These are phyloP conservation scores for Fregetta grallaria DNA, from an alignment of 2,113 vertebrate species.

Conservation along the genomic window DNA sequence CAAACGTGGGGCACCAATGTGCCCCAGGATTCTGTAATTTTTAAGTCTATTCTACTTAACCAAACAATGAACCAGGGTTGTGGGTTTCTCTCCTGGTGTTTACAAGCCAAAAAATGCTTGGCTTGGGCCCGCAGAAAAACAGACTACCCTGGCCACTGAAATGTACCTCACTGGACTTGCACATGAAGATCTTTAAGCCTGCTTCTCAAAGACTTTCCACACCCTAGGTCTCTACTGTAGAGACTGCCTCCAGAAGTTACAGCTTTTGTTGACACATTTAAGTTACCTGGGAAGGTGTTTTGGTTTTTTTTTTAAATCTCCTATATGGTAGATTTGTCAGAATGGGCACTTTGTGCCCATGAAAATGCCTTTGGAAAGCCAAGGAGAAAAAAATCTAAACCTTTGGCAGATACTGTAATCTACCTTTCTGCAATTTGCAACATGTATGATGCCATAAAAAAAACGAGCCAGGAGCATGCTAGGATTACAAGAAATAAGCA, in stretches of 20 bases:
- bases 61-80: background rate
- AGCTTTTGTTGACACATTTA: background rate
- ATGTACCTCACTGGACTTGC: background rate
- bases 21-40: background rate
- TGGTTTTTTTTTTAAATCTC: background rate
- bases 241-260: background rate
- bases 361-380: background rate
- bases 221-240: rapidly evolving
- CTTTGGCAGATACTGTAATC: background rate
- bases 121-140: background rate
- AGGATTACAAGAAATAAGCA: background rate
- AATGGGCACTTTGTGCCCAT: background rate
- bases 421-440: background rate
- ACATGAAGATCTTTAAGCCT: background rate
- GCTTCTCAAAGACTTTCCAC: background rate
- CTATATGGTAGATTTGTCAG: background rate
- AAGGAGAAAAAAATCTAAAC: background rate
- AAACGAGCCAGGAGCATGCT: background rate
- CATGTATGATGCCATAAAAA: background rate
- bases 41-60: background rate
- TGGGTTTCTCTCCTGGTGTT: background rate
- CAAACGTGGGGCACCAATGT: background rate
- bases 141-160: background rate
- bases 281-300: background rate
- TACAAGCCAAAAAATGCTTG: background rate